These are phyloP conservation scores for Hemaris fuciformis DNA, from an alignment of 2,888 invertebrate genomes.

Conservation along the genomic window DNA sequence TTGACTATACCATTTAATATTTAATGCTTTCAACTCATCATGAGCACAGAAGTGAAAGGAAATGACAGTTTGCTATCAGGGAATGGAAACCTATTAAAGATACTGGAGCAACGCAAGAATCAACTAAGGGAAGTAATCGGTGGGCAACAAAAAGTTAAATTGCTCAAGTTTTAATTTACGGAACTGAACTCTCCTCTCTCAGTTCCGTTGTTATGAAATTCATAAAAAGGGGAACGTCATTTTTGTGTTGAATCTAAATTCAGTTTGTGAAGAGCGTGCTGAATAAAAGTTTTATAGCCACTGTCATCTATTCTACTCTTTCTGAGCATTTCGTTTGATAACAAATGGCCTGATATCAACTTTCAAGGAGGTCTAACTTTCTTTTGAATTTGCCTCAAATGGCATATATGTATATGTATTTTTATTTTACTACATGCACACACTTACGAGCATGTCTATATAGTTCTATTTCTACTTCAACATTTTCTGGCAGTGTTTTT, in stretches of 20 bases:
- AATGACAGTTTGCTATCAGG: not conserved
- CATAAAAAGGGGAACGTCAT: slow-evolving; percentile 44
- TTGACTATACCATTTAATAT: no score
- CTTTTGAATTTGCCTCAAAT: not conserved
- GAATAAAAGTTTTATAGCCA: slow-evolving; percentile 18
- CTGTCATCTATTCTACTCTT: slow-evolving; percentile 7
- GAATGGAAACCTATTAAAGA: not conserved
- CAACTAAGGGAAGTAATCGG: slow-evolving; percentile 47
- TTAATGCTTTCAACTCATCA: not conserved
- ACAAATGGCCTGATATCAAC: not conserved
- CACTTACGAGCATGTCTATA: no score
- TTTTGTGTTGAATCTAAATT: slow-evolving; percentile 19
- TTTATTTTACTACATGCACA: no score
- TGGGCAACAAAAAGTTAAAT: slow-evolving; percentile 69
- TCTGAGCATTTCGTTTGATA: not conserved
- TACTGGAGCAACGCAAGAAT: slow-evolving; percentile 20
- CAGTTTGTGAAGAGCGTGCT: slow-evolving; percentile 10
- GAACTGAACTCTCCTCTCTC: slow-evolving; percentile 42
- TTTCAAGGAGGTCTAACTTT: not conserved
- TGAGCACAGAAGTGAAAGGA: no score
- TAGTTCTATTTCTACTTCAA: no score
- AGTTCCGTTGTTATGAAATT: slow-evolving; percentile 40
- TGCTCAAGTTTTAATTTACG: slow-evolving; percentile 63
- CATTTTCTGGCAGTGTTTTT: no score
- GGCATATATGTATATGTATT: no score